Percentiles rank a stretch among this genome's conserved stretches.
These are phyloP conservation scores for Amaurobius ferox DNA, from an alignment of 2,888 invertebrate species.

Conservation along the genomic window DNA sequence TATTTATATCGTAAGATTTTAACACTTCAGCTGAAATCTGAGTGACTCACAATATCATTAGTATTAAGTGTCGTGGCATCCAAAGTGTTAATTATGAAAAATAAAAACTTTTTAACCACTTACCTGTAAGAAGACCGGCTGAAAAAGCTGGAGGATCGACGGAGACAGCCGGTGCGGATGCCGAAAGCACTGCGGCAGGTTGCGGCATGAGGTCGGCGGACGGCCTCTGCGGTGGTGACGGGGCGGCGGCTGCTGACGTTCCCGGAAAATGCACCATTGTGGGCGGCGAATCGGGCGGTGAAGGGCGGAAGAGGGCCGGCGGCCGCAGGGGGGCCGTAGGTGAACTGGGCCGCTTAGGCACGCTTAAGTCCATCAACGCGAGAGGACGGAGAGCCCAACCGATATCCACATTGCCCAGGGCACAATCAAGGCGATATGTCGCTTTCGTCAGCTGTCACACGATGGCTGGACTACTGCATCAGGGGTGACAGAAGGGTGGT, in stretches of 20 bases:
- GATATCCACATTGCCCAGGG: slow-evolving; percentile 30
- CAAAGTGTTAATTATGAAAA: too few relatives aligned
- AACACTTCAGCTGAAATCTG: too few relatives aligned
- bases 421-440: background rate
- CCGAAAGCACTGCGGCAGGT: slow-evolving; percentile 23
- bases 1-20: too few relatives aligned
- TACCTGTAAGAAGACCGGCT: slow-evolving; percentile 55
- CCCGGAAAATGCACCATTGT: slow-evolving; percentile 63
- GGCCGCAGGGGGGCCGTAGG: slow-evolving; percentile 56
- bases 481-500: background rate
- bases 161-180: slow-evolving; percentile 30
- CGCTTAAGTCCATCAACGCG: slow-evolving; percentile 70
- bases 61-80: too few relatives aligned
- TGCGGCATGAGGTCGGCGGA: slow-evolving; percentile 34
- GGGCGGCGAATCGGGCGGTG: slow-evolving; percentile 41
- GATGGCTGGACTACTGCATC: background rate
- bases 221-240: slow-evolving; percentile 51
- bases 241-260: slow-evolving; percentile 21
- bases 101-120: too few relatives aligned
- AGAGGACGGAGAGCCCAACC: slow-evolving; percentile 10
- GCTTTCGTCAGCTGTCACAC: background rate
- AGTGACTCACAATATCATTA: too few relatives aligned
- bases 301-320: slow-evolving; percentile 36
- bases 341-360: slow-evolving; percentile 68
- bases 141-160: slow-evolving; percentile 47